Evolutionary conservation across 1,140 invertebrate genomes (phyloP).

Genomic region (Pseudomyrmex sp.): DNA sequence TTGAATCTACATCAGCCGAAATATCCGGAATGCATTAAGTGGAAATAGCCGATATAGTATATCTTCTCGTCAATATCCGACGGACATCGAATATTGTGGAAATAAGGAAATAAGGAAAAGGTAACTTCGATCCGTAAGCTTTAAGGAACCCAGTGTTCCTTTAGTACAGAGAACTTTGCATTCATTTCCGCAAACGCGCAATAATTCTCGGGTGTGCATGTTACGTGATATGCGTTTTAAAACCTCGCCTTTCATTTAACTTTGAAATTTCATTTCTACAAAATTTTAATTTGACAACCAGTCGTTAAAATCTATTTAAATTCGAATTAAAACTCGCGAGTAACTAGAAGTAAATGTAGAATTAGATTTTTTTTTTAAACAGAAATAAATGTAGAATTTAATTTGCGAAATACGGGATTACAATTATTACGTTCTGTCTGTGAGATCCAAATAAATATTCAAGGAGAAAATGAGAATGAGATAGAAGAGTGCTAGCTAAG

Average conservation of each 20-base stretch:
- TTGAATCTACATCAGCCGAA: constrained; percentile 9
- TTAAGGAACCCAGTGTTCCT: constrained; percentile 23
- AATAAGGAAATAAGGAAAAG: constrained; percentile 6
- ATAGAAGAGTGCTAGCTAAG: background rate
- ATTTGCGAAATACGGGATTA: no score
- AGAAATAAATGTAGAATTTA: no score
- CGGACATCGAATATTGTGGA: background rate
- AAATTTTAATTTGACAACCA: background rate
- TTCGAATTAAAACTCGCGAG: constrained; percentile 1
- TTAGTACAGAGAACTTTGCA: background rate
- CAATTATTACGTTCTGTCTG: no score
- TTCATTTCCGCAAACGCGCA: background rate
- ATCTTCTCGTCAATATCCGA: background rate
- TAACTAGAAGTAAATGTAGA: background rate
- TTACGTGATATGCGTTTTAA: background rate
- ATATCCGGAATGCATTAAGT: constrained; percentile 8
- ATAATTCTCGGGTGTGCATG: background rate
- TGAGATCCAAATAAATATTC: background rate
- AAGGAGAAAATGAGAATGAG: background rate
- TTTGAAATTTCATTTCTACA: background rate
- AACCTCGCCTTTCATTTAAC: background rate
- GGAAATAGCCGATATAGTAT: background rate
- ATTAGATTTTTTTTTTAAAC: constrained; percentile 10
- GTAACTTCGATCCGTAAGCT: constrained; percentile 1
- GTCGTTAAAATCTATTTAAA: background rate